Evolutionary conservation across 2,888 invertebrate species (phyloP).

Genomic region (Clunio marinus): DNA sequence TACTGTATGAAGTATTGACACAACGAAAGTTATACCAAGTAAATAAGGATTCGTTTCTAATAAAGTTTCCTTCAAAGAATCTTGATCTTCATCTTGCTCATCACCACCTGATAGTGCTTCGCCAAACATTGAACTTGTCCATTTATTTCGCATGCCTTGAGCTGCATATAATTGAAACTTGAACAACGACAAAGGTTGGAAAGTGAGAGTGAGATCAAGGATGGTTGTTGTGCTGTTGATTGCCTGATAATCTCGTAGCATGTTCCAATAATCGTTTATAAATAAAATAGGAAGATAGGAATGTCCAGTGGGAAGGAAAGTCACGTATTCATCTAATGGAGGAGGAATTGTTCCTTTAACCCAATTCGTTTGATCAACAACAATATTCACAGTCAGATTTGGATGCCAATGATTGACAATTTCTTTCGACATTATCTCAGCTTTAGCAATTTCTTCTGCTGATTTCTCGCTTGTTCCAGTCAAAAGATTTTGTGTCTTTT

Average conservation of each 20-base stretch:
- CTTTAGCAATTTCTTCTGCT: conserved; percentile 72
- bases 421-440: conserved; percentile 73
- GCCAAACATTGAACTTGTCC: conserved; percentile 62
- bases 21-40: conserved; percentile 81
- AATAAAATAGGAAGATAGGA: conserved; percentile 92
- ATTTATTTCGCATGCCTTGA: conserved; percentile 87
- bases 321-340: conserved; percentile 87
- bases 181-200: conserved; percentile 89
- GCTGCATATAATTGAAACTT: conserved; percentile 99
- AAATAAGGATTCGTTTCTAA: conserved; percentile 96
- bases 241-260: conserved; percentile 89
- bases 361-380: conserved; percentile 96
- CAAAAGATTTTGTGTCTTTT: conserved; percentile 89
- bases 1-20: conserved; percentile 93
- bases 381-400: conserved; percentile 90
- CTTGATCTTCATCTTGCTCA: conserved; percentile 83
- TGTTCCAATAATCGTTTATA: conserved; percentile 98
- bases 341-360: conserved; percentile 83
- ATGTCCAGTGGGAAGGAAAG: conserved; percentile 79
- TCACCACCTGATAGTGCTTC: conserved; percentile 62
- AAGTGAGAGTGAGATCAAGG: conserved; percentile 67
- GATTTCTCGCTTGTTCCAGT: conserved; percentile 84
- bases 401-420: conserved; percentile 99
- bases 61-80: conserved; percentile 87
- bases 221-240: conserved; percentile 79